phyloP scores from a whole-genome alignment of 2,113 vertebrate genomes.

The Donacobius atricapilla region DNA sequence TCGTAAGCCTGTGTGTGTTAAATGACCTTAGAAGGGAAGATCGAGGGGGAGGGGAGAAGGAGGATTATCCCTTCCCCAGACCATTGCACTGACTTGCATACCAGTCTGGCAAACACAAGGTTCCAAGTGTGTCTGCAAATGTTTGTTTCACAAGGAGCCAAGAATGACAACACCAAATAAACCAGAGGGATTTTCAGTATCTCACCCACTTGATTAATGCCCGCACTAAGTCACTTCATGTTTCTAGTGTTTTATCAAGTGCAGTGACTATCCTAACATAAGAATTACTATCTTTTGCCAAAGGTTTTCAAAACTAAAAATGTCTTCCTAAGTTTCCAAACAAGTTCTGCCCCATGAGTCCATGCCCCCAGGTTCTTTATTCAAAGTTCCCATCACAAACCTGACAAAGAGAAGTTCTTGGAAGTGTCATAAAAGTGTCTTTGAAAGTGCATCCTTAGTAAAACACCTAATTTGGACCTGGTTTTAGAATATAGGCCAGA shows the following conservation, averaged over 20 bases:
- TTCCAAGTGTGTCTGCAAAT: conserved; percentile 49
- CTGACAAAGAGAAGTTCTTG: background rate
- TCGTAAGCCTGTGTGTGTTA: conserved; percentile 66
- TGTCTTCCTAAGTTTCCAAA: background rate
- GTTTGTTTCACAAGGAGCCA: conserved; percentile 56
- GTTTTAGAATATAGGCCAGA: background rate
- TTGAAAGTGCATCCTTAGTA: background rate
- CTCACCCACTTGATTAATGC: conserved; percentile 26
- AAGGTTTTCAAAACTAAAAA: background rate
- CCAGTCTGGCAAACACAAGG: conserved; percentile 50
- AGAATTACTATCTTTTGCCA: background rate
- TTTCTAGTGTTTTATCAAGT: background rate
- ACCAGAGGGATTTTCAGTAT: conserved; percentile 50
- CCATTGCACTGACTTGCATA: conserved; percentile 55
- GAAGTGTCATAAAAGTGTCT: background rate
- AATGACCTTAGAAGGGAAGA: conserved; percentile 69
- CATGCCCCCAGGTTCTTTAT: background rate
- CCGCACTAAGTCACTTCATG: background rate
- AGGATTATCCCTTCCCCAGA: conserved; percentile 66
- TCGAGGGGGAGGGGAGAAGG: conserved; percentile 28
- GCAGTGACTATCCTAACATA: background rate
- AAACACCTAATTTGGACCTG: background rate
- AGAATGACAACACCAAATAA: conserved; percentile 54
- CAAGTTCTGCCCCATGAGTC: background rate
- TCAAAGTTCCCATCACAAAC: background rate